A percentile compares a stretch with the other conserved stretches of the same genome.
phyloP scores from a whole-genome alignment of 37 sponge, comb jelly and placozoan genomes.

The Amphimedon queenslandica region DNA sequence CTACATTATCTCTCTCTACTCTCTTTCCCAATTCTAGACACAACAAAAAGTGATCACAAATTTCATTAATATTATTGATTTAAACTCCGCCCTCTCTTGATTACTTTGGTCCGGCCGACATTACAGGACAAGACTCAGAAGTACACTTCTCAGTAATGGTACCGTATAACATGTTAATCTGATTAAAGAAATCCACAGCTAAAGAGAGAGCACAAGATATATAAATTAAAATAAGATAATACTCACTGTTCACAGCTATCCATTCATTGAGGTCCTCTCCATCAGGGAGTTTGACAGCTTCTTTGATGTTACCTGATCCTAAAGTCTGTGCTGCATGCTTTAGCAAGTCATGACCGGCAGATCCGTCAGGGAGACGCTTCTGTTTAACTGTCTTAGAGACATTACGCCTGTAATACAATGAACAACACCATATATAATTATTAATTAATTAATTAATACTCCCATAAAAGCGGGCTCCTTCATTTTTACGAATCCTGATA shows the following conservation, averaged over 20 bases:
- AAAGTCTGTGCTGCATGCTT: conserved; percentile 88
- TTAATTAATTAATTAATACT: too few relatives aligned
- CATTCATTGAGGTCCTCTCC: conserved; percentile 99
- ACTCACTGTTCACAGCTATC: conserved; percentile 99
- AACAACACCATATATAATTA: too few relatives aligned
- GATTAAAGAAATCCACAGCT: conserved; percentile 99
- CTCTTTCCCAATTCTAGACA: too few relatives aligned
- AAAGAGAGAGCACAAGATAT: conserved; percentile 8
- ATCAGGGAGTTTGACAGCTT: conserved; percentile 93
- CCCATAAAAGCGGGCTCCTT: too few relatives aligned
- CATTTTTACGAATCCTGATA: too few relatives aligned
- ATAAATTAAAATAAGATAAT: background rate
- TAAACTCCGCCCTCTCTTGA: too few relatives aligned
- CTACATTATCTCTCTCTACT: too few relatives aligned
- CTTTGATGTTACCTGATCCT: conserved; percentile 92
- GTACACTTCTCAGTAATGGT: conserved; percentile 97
- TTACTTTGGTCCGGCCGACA: conserved; percentile 99
- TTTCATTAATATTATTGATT: too few relatives aligned
- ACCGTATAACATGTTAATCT: conserved; percentile 99
- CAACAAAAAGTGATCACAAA: too few relatives aligned
- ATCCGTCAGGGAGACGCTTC: conserved; percentile 93
- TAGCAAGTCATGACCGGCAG: conserved; percentile 89
- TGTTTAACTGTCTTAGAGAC: conserved; percentile 96
- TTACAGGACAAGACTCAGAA: conserved; percentile 88
- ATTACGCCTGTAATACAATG: too few relatives aligned